Percentiles rank a stretch among this genome's conserved stretches.
These are phyloP conservation scores for Ormyrus pomaceus DNA, from an alignment of 2,888 invertebrate species.

Conservation along the genomic window DNA sequence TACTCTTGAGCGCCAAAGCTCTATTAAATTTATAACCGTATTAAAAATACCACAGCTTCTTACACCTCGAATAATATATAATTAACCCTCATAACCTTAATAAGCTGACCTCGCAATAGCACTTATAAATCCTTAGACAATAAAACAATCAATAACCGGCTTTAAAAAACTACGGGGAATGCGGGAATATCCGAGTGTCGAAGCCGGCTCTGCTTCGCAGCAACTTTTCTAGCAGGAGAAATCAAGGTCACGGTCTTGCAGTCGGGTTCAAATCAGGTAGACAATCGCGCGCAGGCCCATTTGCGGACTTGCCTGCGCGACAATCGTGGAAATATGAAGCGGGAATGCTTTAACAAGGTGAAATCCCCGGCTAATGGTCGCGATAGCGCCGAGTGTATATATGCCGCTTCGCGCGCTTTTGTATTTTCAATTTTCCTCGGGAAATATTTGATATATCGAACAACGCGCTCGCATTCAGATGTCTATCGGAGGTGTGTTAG, in stretches of 20 bases:
- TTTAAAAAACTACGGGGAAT: no score
- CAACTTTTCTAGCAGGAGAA: conserved; percentile 51
- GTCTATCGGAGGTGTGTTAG: not conserved
- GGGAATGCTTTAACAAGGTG: conserved; percentile 53
- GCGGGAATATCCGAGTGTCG: not conserved
- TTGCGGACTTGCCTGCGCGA: conserved; percentile 27
- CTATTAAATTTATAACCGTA: no score
- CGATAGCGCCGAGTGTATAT: not conserved
- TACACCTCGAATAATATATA: no score
- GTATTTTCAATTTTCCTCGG: not conserved
- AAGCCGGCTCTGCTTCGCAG: not conserved
- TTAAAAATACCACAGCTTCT: no score
- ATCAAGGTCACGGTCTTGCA: conserved; percentile 53
- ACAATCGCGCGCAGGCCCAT: conserved; percentile 37
- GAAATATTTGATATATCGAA: conserved; percentile 12
- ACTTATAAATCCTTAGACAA: no score
- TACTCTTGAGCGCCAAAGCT: no score
- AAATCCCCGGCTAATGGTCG: conserved; percentile 34
- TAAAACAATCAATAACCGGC: no score
- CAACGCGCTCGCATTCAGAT: conserved; percentile 1
- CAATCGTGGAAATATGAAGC: conserved; percentile 51
- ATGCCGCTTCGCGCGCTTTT: not conserved
- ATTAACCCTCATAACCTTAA: no score
- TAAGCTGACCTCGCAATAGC: no score
- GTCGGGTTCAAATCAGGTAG: conserved; percentile 44